Evolutionary conservation across 1,140 invertebrate species (phyloP), one percentile per base, ranked within the genome.

Genomic region (Achatina immaculata): DNA sequence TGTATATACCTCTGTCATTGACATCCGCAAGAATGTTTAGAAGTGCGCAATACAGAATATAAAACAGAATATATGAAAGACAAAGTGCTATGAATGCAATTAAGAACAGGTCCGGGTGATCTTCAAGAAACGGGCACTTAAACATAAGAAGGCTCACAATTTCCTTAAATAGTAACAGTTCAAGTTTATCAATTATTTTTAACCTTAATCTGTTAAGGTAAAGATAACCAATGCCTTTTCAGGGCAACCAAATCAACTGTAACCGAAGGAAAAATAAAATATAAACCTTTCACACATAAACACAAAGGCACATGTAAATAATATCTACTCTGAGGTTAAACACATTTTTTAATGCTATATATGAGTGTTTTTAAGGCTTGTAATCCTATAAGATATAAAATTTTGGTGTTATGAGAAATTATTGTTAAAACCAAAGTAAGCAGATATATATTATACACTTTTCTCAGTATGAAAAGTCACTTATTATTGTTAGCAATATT

Each of bases 51-150:
- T 84, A 89, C 0, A 89, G 66, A 42, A 81, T 85, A 83, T 88
- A 90, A 58, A 86, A 85, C 0, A 88, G 45, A 9, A 86, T 78
- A 65, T 90, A 89, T 0, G 85, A 84, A 48, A 85, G 84, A 42
- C 86, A 38, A 71, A 89, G 75, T 28, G 86, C 42, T 0, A 85
- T 55, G 2, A 90, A 72, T n/a, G 72, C 76, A 58, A 83, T 58
- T 34, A 84, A 65, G 34, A 84, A 81, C 48, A 90, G 77, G 75
- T 90, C 89, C 40, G 89, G 89, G 68, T 88, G 85, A 42, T 89
- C 85, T 55, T 88, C 88, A 40, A 90, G 83, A 78, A 90, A 90
- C n/a, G 89, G 89, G 75, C 89, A 90, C 85, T 86, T 89, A 76
- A 86, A 85, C 85, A 88, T 86, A 62, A 42, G 82, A 43, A 48